Base-by-base conservation (phyloP, 30 jellyfish, hydroid and myxozoan genomes). In the Pseudorhiza aurosa region DNA sequence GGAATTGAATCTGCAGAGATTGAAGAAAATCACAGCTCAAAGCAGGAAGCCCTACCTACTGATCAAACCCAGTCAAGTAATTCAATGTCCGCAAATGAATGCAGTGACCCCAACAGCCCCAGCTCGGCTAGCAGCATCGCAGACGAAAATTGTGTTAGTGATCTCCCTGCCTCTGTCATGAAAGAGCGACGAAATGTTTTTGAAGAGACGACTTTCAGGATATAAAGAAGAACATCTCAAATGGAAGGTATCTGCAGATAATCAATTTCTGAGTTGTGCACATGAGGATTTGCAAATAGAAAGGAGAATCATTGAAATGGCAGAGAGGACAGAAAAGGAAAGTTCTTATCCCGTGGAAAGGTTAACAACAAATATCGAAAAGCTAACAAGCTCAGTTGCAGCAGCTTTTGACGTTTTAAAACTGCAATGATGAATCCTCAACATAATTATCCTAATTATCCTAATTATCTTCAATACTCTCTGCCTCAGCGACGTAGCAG, bases 1-100 rank as follows among this genome's bases (percentile, higher is more conserved):
- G 85, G 85, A 25, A 47, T 53, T 47, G 85, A 72, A 33, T 8
- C 85, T 9, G 24, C 44, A 29, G 75, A 29, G 8, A 24, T 72
- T 25, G 32, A 40, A 8, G 74, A 22, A 29, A 39, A 53, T 53
- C 15, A 8, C 11, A 42, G 55, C 15, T 42, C n/a, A n/a, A n/a
- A n/a, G n/a, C n/a, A n/a, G n/a, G n/a, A n/a, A n/a, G n/a, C n/a
- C n/a, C n/a, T n/a, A n/a, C n/a, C n/a, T n/a, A n/a, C n/a, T n/a
- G n/a, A n/a, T n/a, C n/a, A n/a, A n/a, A n/a, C n/a, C n/a, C n/a
- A n/a, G n/a, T n/a, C n/a, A n/a, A n/a, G n/a, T n/a, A n/a, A n/a
- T n/a, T n/a, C n/a, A n/a, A n/a, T n/a, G n/a, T n/a, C n/a, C n/a
- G n/a, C n/a, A n/a, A n/a, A n/a, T n/a, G n/a, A n/a, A n/a, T n/a